A percentile compares a stretch with the other conserved stretches of the same genome.
phyloP scores from a whole-genome alignment of 2,888 invertebrate species.

The Lycia hirtaria region DNA sequence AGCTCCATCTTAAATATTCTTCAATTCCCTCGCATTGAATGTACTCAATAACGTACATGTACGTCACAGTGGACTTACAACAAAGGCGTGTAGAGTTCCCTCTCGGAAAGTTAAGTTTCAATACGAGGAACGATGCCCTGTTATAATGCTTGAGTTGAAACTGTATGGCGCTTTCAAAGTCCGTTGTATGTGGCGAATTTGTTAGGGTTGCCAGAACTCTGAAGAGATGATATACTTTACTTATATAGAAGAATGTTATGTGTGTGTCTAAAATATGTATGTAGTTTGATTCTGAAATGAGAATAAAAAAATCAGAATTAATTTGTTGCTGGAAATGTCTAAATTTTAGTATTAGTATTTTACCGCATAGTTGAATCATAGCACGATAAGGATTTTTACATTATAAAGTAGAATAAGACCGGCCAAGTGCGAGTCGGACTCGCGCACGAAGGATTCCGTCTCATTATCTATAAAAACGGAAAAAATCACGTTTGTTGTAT shows the following conservation, averaged over 20 bases:
- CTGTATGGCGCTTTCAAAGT: slow-evolving; percentile 41
- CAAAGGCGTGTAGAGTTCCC: slow-evolving; percentile 16
- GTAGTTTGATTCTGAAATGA: too few species aligned
- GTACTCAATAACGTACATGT: slow-evolving; percentile 11
- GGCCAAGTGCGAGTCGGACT: too few species aligned
- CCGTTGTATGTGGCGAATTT: slow-evolving; percentile 14
- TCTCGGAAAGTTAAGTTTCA: slow-evolving; percentile 19
- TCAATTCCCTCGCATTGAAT: background rate
- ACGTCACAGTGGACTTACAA: slow-evolving; percentile 10
- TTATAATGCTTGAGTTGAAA: slow-evolving; percentile 20
- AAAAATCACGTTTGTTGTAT: too few species aligned
- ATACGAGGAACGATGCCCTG: slow-evolving; percentile 10
- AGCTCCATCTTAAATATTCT: slow-evolving; percentile 3
- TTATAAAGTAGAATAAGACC: too few species aligned
- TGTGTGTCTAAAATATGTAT: background rate
- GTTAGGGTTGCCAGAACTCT: slow-evolving; percentile 11
- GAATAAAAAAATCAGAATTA: too few species aligned
- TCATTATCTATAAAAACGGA: too few species aligned
- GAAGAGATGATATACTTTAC: background rate
- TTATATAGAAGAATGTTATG: background rate
- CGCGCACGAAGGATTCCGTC: too few species aligned
- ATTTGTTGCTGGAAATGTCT: too few species aligned
- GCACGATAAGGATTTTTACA: too few species aligned
- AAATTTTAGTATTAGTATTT: too few species aligned
- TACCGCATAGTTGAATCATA: too few species aligned